Evolutionary conservation across 2,888 invertebrate species (phyloP).

Genomic region (Cordilura impudica): DNA sequence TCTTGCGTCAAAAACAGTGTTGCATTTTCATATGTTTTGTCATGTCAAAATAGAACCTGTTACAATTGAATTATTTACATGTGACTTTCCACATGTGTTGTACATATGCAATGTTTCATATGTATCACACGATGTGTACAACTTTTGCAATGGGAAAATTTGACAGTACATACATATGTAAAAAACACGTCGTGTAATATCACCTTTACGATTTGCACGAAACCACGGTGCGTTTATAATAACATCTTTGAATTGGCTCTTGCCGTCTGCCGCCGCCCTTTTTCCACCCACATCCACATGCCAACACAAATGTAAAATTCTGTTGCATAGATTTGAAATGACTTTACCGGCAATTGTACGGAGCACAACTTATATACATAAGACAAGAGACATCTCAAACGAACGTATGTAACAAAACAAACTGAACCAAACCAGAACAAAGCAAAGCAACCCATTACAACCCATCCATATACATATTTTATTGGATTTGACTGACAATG

Average conservation of each 20-base stretch:
- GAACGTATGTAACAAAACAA: neutral
- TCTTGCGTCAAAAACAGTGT: too few relatives aligned
- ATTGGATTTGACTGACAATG: constrained; percentile 52
- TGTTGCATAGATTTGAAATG: constrained; percentile 15
- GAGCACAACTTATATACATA: neutral
- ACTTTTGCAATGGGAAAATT: too few relatives aligned
- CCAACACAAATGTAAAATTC: constrained; percentile 1
- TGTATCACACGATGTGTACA: too few relatives aligned
- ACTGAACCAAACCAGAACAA: neutral
- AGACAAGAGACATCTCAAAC: constrained; percentile 6
- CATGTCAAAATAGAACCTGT: too few relatives aligned
- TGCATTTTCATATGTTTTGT: too few relatives aligned
- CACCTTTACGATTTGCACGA: neutral
- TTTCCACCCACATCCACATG: neutral
- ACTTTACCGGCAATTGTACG: constrained; percentile 11
- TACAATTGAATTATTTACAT: too few relatives aligned
- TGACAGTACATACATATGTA: too few relatives aligned
- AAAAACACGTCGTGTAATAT: too few relatives aligned
- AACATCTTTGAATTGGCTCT: neutral
- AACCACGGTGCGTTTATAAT: neutral
- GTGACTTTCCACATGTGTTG: too few relatives aligned
- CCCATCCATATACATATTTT: constrained; percentile 35
- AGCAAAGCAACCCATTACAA: constrained; percentile 6
- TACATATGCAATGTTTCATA: too few relatives aligned
- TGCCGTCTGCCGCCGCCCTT: neutral